phyloP scores from a whole-genome alignment of 2,888 invertebrate species.

The Campaea margaritaria region DNA sequence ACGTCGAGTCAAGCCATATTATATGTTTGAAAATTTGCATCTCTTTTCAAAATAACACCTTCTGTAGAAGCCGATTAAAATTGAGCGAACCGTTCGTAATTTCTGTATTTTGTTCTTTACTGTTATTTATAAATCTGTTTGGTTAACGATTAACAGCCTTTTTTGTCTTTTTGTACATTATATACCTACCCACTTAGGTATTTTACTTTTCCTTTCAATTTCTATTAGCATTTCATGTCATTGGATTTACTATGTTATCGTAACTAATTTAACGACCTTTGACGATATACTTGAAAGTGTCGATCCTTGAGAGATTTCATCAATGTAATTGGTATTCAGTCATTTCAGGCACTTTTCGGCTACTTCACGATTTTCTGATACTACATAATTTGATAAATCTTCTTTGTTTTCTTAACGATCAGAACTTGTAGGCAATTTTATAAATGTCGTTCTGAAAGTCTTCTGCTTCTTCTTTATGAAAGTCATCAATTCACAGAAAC shows the following conservation, averaged over 20 bases:
- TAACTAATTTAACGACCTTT: conserved; percentile 18
- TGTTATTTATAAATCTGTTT: not conserved
- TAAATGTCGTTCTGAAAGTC: too few species aligned
- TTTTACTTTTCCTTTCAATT: not conserved
- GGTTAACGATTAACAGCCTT: too few species aligned
- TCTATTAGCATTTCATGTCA: not conserved
- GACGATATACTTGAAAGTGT: conserved; percentile 14
- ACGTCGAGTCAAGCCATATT: conserved; percentile 15
- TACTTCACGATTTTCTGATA: not conserved
- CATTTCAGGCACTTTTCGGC: conserved; percentile 3
- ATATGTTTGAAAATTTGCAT: conserved; percentile 11
- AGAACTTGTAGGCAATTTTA: too few species aligned
- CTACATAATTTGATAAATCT: too few species aligned
- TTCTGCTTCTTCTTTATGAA: too few species aligned
- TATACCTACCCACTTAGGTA: too few species aligned
- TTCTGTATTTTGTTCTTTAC: conserved; percentile 1
- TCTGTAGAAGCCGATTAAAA: conserved; percentile 3
- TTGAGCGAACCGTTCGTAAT: not conserved
- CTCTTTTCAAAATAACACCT: conserved; percentile 6
- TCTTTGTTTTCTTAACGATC: too few species aligned
- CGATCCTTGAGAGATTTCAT: conserved; percentile 12
- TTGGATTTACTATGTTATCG: not conserved
- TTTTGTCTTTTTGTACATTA: too few species aligned
- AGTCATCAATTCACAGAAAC: too few species aligned
- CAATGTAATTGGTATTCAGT: conserved; percentile 8